Evolutionary conservation across 1,140 invertebrate species (phyloP), one percentile per base, ranked within the genome.

Genomic region (Ceratosolen solmsi): DNA sequence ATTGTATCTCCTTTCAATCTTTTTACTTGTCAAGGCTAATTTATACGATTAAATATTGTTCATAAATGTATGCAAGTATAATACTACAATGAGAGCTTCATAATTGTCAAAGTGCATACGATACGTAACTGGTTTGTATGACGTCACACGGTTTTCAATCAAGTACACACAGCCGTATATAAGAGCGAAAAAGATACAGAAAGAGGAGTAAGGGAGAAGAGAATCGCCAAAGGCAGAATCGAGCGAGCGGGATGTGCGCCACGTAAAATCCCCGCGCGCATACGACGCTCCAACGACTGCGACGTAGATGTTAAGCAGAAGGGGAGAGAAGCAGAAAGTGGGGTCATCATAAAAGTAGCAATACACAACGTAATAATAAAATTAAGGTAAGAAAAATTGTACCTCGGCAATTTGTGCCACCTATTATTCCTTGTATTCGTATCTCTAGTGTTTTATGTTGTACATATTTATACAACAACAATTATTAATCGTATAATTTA

Each of bases 241-340:
- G 75, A 49, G 75, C 3, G 27, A 38, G 58, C 41, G 60, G 38
- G 75, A 60, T n/a, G n/a, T 49, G 41, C 75, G 75, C 75, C 75
- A 77, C 75, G 75, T 77, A 77, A 60, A 77, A 46, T n/a, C 38
- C n/a, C 22, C 70, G 15, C 70, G n/a, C 70, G 41, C 70, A 71
- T 49, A 71, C n/a, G 25, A 49, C 41, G 70, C 70, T 20, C 15
- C 36, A n/a, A 68, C 70, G 70, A 71, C n/a, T 9, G 25, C 70
- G 41, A 49, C 41, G 70, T 71, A 49, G 41, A 71, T n/a, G 41
- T 11, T 8, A 49, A 46, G 22, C 38, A 36, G 22, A 41, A 70
- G 20, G 11, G 68, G n/a, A 46, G 25, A 68, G 11, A 11, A 33
- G 33, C 33, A n/a, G 1, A 13, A 71, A 71, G 11, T 46, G 22